Evolutionary conservation across 2,797 vertebrate genomes (phyloP).

Genomic region (Myioborus melanocephalus): DNA sequence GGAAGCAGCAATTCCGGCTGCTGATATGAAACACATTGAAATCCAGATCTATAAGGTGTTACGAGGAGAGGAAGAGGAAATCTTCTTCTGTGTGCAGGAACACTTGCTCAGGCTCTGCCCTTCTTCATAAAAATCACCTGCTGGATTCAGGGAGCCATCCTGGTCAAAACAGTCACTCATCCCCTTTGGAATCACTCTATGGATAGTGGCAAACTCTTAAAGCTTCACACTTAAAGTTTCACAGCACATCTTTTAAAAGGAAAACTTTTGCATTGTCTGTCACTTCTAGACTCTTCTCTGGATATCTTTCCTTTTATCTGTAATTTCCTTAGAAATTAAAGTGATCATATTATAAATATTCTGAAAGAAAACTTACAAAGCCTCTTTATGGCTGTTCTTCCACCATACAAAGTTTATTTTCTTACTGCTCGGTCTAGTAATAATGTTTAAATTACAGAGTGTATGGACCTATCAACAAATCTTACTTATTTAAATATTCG

Average conservation of each 20-base stretch:
- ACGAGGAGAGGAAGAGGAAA: background rate
- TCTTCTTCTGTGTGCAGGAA: background rate
- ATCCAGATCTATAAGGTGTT: background rate
- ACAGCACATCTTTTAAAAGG: background rate
- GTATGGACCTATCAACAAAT: background rate
- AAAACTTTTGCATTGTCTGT: background rate
- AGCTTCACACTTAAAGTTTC: background rate
- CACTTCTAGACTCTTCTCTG: background rate
- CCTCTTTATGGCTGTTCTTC: background rate
- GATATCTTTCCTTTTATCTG: background rate
- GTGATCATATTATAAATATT: background rate
- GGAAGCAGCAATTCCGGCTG: constrained; percentile 13
- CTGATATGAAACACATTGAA: constrained; percentile 29
- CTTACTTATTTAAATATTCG: background rate
- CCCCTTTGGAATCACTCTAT: background rate
- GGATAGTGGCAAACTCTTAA: background rate
- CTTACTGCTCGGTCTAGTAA: background rate
- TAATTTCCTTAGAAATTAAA: background rate
- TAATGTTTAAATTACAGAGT: background rate
- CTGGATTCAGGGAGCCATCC: background rate
- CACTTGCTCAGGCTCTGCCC: background rate
- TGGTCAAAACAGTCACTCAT: background rate
- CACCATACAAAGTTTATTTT: background rate
- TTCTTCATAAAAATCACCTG: background rate
- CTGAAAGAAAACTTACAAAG: background rate